Base-by-base conservation (phyloP, 2,888 invertebrate species). In the Meiosimyza decipiens region DNA sequence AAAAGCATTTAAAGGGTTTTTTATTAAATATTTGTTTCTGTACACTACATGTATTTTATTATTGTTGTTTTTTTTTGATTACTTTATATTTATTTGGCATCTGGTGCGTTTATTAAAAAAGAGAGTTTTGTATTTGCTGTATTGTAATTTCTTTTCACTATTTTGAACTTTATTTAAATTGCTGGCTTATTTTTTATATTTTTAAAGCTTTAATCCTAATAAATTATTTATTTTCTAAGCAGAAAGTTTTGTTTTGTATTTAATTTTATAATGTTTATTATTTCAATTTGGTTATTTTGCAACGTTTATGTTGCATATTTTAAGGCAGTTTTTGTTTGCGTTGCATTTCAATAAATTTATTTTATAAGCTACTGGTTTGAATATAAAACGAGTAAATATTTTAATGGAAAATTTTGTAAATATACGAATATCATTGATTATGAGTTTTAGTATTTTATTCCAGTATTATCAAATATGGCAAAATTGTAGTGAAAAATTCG, bases 241-340 rank as follows among this genome's bases (percentile, higher is more conserved):
- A 28, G 28, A 28, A 28, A 28, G 28, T 4, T 71, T 16, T 40
- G 9, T 65, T 57, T 71, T 64, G 15, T 51, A 16, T 63, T 47
- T 7, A 33, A 28, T 51, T 72, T 40, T 49, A 18, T 57, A 47
- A 47, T 22, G 11, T 54, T 67, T 62, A 16, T 40, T 40, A 9
- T 40, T 9, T 40, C 40, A 40, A 40, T 40, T 40, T 40, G 40
- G 40, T 40, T 6, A 40, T 40, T 40, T 40, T 40, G 40, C 40
- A 40, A 40, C 9, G 4, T 40, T 40, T 47, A 16, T 71, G 50
- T 75, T 75, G 73, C 74, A 75, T 71, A 71, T 73, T 73, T 73
- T 75, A 75, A 75, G 74, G 74, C 73, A 75, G 74, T 71, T 73
- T 73, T 68, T 57, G 68, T 68, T 68, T 60, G 62, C 51, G 63